These are phyloP conservation scores for Parnassius smintheus DNA, from an alignment of 2,888 invertebrate genomes.

Conservation along the genomic window DNA sequence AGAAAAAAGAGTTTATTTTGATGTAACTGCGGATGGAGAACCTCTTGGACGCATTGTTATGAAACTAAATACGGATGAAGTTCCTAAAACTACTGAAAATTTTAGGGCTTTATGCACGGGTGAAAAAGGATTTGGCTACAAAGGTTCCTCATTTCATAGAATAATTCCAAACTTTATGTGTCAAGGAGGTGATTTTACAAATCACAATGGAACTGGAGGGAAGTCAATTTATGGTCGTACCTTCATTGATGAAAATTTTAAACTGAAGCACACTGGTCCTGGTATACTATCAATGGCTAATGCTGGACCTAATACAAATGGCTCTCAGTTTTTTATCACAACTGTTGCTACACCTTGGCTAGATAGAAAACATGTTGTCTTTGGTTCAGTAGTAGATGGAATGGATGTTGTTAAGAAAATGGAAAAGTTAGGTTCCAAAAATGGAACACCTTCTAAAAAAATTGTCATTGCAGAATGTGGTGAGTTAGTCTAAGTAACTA, in stretches of 20 bases:
- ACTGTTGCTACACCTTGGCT: constrained; percentile 96
- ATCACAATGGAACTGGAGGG: constrained; percentile 95
- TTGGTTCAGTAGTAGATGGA: constrained; percentile 94
- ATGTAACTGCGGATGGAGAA: constrained; percentile 91
- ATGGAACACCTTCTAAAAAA: constrained; percentile 91
- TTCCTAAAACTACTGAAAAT: constrained; percentile 96
- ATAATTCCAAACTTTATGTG: constrained; percentile 98
- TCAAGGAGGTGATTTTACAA: constrained; percentile 97
- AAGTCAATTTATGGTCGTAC: constrained; percentile 97
- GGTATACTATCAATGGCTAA: constrained; percentile 98
- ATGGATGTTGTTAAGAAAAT: constrained; percentile 95
- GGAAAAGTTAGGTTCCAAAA: constrained; percentile 89
- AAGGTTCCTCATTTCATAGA: constrained; percentile 93
- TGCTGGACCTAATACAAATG: constrained; percentile 97
- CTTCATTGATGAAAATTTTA: constrained; percentile 98
- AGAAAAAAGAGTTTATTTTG: constrained; percentile 88
- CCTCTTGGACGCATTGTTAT: constrained; percentile 92
- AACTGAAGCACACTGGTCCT: constrained; percentile 92
- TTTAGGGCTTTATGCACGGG: constrained; percentile 93
- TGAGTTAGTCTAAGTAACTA: constrained; percentile 80
- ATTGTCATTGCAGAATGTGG: constrained; percentile 91
- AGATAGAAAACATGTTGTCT: constrained; percentile 96
- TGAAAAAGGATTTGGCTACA: constrained; percentile 87
- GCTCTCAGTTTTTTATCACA: constrained; percentile 98
- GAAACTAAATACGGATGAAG: constrained; percentile 92